A percentile compares a stretch with the other conserved stretches of the same genome.
Conservation (phyloP, 2,113 vertebrate species). For the Salvator merianae region DNA sequence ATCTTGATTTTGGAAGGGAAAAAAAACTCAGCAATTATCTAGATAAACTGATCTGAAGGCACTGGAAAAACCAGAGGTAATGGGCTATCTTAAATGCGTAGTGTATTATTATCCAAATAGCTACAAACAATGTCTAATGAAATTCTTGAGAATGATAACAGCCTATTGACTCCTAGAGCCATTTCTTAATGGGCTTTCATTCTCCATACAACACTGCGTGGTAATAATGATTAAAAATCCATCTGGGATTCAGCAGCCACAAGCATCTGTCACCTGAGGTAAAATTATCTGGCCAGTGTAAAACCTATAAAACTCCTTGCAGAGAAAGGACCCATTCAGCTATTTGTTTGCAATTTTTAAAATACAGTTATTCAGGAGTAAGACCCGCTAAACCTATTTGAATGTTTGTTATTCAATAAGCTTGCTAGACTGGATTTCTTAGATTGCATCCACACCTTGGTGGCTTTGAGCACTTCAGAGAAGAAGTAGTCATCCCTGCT, state of each 20-base stretch:
- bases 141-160: conserved; percentile 62
- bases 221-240: conserved; percentile 32
- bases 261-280: background rate
- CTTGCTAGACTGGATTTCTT: no score
- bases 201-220: conserved; percentile 33
- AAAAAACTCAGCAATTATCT: conserved; percentile 2
- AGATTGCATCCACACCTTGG: no score
- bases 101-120: conserved; percentile 62
- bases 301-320: background rate
- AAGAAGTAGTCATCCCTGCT: no score
- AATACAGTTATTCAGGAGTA: background rate
- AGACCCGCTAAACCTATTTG: no score
- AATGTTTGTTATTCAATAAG: background rate
- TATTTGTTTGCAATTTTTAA: background rate
- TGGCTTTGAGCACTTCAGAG: no score
- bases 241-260: background rate
- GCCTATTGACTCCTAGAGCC: conserved; percentile 60
- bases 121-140: conserved; percentile 60
- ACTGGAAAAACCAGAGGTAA: conserved; percentile 32
- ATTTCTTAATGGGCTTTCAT: conserved; percentile 57
- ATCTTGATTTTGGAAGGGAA: background rate
- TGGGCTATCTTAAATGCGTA: conserved; percentile 48
- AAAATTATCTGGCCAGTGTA: conserved; percentile 21
- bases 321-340: background rate
- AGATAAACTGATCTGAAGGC: conserved; percentile 25